Base-by-base conservation (phyloP, 2,797 vertebrate species). In the Sebastiscus tertius region DNA sequence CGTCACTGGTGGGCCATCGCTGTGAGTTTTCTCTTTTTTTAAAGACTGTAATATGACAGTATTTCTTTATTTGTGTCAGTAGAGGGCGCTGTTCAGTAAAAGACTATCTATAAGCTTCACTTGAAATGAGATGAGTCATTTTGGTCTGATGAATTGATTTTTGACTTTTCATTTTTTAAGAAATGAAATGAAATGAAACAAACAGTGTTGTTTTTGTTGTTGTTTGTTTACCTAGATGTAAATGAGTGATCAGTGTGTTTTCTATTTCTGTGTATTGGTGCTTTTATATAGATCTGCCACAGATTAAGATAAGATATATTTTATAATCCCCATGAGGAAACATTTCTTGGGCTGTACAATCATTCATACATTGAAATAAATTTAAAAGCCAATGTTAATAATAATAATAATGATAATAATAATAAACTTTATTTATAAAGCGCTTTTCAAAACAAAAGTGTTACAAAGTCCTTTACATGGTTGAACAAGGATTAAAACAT, bases 1-100 rank as follows among this genome's bases (percentile, higher is more conserved):
- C 96, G 94, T 65, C 98, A 99, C 81, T 99, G 98, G 98, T 99
- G 98, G 97, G 97, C 97, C 74, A 96, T 99, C 77, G 98, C 98
- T 74, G 98, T 99, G 89, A 94, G 97, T 93, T 7, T 8, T 7
- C 26, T 13, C 4, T 24, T 12, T 2, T n/a, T 4, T 13, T 11
- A 4, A 3, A 14, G 2, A 4, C 16, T 5, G 8, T 0, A 2
- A 24, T 5, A 2, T 34, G 49, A 27, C 20, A 0, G 13, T 10
- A 4, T 0, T 29, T 49, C 33, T 22, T 27, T 4, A 4, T 70
- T 10, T 24, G 14, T 0, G 11, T 33, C 72, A 66, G 24, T 62
- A 61, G 66, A 59, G 55, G 46, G 68, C 16, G 52, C 52, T 39
- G 31, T 2, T 2, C 3, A 1, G 12, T 13, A 2, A 13, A 1